These are phyloP conservation scores for Habrosyne pyritoides DNA, from an alignment of 2,888 invertebrate species.

Conservation along the genomic window DNA sequence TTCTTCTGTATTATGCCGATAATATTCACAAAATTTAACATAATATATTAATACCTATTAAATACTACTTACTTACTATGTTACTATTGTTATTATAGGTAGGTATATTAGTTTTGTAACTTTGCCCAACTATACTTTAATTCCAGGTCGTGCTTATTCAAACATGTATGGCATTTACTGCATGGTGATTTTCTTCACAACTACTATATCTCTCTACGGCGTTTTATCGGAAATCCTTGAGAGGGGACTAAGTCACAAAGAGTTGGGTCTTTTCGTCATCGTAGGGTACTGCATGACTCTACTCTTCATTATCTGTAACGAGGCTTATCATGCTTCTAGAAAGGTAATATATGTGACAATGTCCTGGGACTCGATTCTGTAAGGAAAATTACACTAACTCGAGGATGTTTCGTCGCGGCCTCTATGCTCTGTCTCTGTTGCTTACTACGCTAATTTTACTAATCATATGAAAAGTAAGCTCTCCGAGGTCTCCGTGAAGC, in stretches of 20 bases:
- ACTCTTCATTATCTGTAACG: conserved; percentile 88
- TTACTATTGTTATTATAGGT: conserved; percentile 8
- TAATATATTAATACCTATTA: too few relatives aligned
- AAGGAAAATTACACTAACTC: neutral
- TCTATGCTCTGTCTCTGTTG: too few relatives aligned
- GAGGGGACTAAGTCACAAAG: conserved; percentile 88
- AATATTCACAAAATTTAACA: too few relatives aligned
- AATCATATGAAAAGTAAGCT: too few relatives aligned
- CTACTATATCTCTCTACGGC: conserved; percentile 88
- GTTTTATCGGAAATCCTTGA: conserved; percentile 88
- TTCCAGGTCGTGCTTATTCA: conserved; percentile 86
- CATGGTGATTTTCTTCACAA: conserved; percentile 88
- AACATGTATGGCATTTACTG: conserved; percentile 91
- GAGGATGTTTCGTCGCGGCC: too few relatives aligned
- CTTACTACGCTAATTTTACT: too few relatives aligned
- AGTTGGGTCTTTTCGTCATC: conserved; percentile 88
- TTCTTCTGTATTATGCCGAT: too few relatives aligned
- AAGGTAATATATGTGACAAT: conserved; percentile 81
- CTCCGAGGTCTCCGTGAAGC: too few relatives aligned
- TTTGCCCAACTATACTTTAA: conserved; percentile 4
- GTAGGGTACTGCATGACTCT: conserved; percentile 88
- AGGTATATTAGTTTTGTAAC: neutral
- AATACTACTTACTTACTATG: too few relatives aligned
- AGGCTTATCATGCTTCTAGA: conserved; percentile 87
- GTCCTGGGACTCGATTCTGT: too few relatives aligned